Percentiles rank a stretch among this genome's conserved stretches.
These are phyloP conservation scores for Drosophila neutralis DNA, from an alignment of 2,888 invertebrate species.

Conservation along the genomic window DNA sequence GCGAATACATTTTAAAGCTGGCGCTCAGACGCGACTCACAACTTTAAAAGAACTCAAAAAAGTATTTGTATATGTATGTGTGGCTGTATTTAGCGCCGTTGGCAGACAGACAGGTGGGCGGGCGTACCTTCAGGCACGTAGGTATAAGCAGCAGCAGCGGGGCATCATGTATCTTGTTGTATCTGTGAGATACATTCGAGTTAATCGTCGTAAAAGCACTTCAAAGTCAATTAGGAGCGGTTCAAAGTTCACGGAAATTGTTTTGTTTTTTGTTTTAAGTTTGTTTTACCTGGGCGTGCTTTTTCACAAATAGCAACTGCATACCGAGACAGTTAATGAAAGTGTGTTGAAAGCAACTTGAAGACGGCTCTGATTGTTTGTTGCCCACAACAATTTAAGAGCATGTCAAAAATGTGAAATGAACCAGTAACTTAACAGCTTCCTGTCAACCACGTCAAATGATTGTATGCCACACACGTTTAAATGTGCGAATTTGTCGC, in stretches of 20 bases:
- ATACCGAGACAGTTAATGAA: constrained; percentile 29
- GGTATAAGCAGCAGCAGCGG: constrained; percentile 9
- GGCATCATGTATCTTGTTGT: constrained; percentile 38
- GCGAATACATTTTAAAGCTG: constrained; percentile 54
- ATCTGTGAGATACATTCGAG: constrained; percentile 63
- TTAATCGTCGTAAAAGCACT: constrained; percentile 68
- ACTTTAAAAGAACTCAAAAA: constrained; percentile 73
- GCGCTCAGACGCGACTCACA: constrained; percentile 53
- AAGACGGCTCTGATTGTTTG: background rate
- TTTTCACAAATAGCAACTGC: constrained; percentile 10
- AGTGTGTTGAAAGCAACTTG: constrained; percentile 1
- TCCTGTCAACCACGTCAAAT: background rate
- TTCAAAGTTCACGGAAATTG: constrained; percentile 61
- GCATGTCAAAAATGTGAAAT: constrained; percentile 4
- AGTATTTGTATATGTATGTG: constrained; percentile 20
- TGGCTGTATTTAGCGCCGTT: constrained; percentile 19
- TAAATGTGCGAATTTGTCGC: constrained; percentile 24
- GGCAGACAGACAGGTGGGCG: background rate
- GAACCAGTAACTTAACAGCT: constrained; percentile 1
- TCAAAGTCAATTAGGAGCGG: constrained; percentile 69
- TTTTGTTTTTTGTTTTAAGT: constrained; percentile 29
- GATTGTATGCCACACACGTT: background rate
- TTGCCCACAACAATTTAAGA: background rate
- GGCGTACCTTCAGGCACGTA: background rate
- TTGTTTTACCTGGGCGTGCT: constrained; percentile 15